Base-by-base conservation (phyloP, 2,113 vertebrate species). In the Oryzias javanicus region DNA sequence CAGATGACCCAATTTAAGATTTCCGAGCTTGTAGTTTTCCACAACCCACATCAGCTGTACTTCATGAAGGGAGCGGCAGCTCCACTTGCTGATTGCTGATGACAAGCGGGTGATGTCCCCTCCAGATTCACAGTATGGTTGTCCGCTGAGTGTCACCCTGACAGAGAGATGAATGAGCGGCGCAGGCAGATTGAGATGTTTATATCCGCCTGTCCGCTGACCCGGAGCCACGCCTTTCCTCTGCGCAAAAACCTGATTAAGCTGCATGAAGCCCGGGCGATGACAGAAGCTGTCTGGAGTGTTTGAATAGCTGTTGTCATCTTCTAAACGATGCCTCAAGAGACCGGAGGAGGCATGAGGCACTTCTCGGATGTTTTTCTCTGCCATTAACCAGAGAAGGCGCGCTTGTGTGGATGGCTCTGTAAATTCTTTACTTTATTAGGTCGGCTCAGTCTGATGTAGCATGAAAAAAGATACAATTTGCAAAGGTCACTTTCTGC, bases 101-200 rank as follows among this genome's bases (percentile, higher is more conserved):
- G 84, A 85, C 84, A 86, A 57, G 58, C 25, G 49, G 55, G 29
- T 46, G 62, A 52, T 42, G 48, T 78, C 71, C 46, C 53, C 55
- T 79, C 70, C 55, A 18, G 44, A 78, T 76, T 82, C 78, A 69
- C 55, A 72, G 74, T 60, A 73, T 72, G 69, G 47, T 63, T 50
- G 67, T 76, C 70, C 7, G 22, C 68, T 55, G 75, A 78, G 75
- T 62, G 53, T 60, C 59, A 81, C 65, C 63, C 53, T 77, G 68
- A 61, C 74, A 70, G 66, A 27, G 74, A 67, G 69, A 78, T 72
- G 53, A 77, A 71, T 49, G 70, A 69, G 54, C 71, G 66, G 49
- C 14, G 40, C 69, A 77, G 79, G 79, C 71, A 62, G 78, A 81
- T 68, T 76, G 78, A 83, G 79, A 79, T 24, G 64, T 79, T 71